Base-by-base conservation (phyloP, 2,888 invertebrate species). In the Lithosia quadra region DNA sequence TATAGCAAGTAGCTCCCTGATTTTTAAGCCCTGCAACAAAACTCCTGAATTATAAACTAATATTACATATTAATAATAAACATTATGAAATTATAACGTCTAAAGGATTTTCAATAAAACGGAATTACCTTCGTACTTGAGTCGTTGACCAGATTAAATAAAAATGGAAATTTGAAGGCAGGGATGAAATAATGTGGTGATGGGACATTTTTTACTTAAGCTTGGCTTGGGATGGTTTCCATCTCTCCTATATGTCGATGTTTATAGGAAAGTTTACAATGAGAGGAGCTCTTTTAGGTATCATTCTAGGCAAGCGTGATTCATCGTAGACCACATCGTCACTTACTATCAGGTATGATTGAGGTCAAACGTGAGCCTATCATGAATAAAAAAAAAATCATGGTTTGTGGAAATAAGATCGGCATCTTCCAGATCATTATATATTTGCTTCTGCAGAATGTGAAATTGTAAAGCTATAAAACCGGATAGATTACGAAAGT, bases 1-100 rank as follows among this genome's bases (percentile, higher is more conserved):
- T 99, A 91, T 99, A 99, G 92, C 99, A 99, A 0, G 99, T 99
- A 53, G 99, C 99, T 63, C 99, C 99, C 95, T 99, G 99, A 92
- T 99, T 99, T 92, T 99, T 99, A 59, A 99, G 95, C 22, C 99
- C 99, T 93, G 83, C 5, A 80, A 86, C 56, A 8, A 56, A 24
- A 63, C 53, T 9, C 11, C 55, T 56, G n/a, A 9, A 49, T 49
- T 49, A 49, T 49, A 49, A 8, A 49, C n/a, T n/a, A n/a, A n/a
- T n/a, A 49, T 49, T 49, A n/a, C 0, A n/a, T 49, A 43, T 18
- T 2, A 39, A 1, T 4, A 18, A 7, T 18, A 7, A 15, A 43
- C 0, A 43, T n/a, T n/a, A n/a, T n/a, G n/a, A n/a, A n/a, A n/a
- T n/a, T n/a, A n/a, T n/a, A n/a, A n/a, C n/a, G n/a, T n/a, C n/a